Evolutionary conservation across 1,140 invertebrate genomes (phyloP), one percentile per base, ranked within the genome.

Genomic region (Portunus trituberculatus): DNA sequence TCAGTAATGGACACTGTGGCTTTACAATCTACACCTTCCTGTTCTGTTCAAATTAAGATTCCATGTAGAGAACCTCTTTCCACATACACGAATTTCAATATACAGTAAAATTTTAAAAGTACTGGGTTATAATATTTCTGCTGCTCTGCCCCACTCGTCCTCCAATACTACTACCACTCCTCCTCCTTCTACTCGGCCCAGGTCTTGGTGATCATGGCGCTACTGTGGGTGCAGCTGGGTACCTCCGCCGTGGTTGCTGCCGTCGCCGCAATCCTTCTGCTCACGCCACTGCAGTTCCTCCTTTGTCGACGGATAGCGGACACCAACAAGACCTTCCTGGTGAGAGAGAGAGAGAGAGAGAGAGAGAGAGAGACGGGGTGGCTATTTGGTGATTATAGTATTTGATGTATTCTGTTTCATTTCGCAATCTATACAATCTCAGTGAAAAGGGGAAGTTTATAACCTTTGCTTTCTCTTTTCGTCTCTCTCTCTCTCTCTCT

Each of bases 171-270:
- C 39, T 59, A 4, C 52, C 12, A 59, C 52, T 20, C 20, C 8
- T 20, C 52, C 52, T 20, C 31, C n/a, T 25, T 29, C 20, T 32
- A 6, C 25, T 39, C n/a, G 0, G 0, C 12, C 59, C 96, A 99
- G 98, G 98, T 99, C 96, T 96, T 96, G 0, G 97, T 98, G 20
- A 97, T 98, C 76, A 97, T 99, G 97, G 98, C 98, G 96, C 96
- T 99, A 76, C 97, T 99, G 45, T 98, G 98, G 96, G 97, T 97
- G 20, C 98, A 98, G 97, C 97, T 99, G 94, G 98, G 98, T 16
- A 96, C 98, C 48, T 98, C 98, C 97, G 98, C 98, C 28, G 97
- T 99, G 46, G 98, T 98, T 96, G 98, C 98, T 16, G 98, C 98
- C 25, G 97, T 97, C 90, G 97, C 97, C n/a, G 98, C 98, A 95